phyloP scores from a whole-genome alignment of 2,113 vertebrate species.

The Hemiscyllium ocellatum region DNA sequence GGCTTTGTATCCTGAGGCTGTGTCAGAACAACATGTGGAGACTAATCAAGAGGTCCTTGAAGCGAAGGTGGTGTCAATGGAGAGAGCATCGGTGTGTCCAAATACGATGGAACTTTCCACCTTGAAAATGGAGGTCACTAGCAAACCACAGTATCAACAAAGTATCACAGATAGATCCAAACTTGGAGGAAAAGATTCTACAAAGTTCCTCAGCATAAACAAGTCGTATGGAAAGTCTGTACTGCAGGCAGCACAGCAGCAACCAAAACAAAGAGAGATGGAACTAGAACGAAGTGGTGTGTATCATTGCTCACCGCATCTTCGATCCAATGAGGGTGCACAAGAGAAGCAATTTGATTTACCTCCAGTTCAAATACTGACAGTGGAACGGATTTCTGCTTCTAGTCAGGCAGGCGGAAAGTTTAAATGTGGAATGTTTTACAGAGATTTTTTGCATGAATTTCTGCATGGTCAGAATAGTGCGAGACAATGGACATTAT shows the following conservation, averaged over 20 bases:
- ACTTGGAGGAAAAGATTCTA: neutral
- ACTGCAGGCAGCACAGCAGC: neutral
- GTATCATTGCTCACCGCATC: neutral
- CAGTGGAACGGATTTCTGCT: conserved; percentile 75
- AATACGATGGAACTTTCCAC: neutral
- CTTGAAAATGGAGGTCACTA: neutral
- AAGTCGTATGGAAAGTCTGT: neutral
- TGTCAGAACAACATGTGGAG: neutral
- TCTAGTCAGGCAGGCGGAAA: conserved; percentile 86
- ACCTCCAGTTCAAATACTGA: conserved; percentile 55
- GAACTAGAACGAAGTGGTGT: neutral
- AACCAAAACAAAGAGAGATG: neutral
- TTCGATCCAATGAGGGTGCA: conserved; percentile 41
- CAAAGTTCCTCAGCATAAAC: neutral
- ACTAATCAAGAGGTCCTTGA: neutral
- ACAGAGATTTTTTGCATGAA: conserved; percentile 40
- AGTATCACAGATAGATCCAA: neutral
- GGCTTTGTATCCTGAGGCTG: conserved; percentile 14
- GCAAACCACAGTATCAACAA: neutral
- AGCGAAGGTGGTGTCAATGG: neutral
- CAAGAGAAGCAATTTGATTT: conserved; percentile 59
- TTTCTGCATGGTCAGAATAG: conserved; percentile 43
- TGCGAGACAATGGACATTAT: neutral
- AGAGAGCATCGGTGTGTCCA: neutral
- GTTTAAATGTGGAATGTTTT: conserved; percentile 39